Percentiles rank a stretch among this genome's conserved stretches.
Evolutionary conservation across 1,140 invertebrate genomes (phyloP).

Genomic region (Mizuhopecten yessoensis): DNA sequence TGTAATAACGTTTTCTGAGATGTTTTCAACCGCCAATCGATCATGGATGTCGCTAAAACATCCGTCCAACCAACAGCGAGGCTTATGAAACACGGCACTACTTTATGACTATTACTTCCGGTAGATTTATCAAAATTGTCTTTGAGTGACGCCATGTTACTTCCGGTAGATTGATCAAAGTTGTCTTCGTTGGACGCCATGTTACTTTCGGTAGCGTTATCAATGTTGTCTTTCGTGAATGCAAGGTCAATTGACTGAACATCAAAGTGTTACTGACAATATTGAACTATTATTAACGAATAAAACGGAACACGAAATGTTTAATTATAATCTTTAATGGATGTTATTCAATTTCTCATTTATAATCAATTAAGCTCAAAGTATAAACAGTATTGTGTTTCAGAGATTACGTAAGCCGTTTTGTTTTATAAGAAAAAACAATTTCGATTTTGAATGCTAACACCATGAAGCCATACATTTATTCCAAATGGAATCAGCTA

Average conservation of each 20-base stretch:
- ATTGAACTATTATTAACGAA: background rate
- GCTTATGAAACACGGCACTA: background rate
- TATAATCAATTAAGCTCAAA: background rate
- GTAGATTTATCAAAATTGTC: conserved; percentile 35
- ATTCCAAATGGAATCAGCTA: no score
- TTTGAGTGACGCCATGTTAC: background rate
- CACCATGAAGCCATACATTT: no score
- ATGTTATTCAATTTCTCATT: background rate
- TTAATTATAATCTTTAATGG: background rate
- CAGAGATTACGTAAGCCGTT: background rate
- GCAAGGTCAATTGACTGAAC: background rate
- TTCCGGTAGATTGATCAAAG: conserved; percentile 17
- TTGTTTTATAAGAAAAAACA: background rate
- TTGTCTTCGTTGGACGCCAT: background rate
- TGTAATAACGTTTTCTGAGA: background rate
- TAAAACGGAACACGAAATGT: background rate
- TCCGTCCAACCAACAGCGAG: no score
- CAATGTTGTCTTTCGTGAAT: background rate
- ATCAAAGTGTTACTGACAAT: background rate
- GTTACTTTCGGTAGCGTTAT: conserved; percentile 25
- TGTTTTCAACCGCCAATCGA: background rate
- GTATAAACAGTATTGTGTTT: background rate
- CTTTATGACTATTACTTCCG: conserved; percentile 33
- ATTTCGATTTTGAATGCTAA: background rate
- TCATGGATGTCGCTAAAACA: background rate